These are phyloP conservation scores for Bombus fervidus DNA, from an alignment of 1,140 invertebrate genomes.

Conservation along the genomic window DNA sequence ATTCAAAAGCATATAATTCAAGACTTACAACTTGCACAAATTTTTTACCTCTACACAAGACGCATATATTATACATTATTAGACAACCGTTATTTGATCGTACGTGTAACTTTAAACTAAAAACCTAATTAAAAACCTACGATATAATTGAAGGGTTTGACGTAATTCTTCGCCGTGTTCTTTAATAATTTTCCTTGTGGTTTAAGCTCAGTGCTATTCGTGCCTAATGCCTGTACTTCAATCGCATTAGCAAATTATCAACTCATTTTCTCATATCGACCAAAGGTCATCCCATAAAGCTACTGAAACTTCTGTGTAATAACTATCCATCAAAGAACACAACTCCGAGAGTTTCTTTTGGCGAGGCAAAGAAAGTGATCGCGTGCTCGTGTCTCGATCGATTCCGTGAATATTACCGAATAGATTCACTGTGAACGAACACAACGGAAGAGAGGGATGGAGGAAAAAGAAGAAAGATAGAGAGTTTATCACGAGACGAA, in stretches of 20 bases:
- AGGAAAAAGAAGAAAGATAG: background rate
- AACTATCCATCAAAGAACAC: background rate
- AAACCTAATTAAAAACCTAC: background rate
- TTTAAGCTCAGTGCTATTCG: background rate
- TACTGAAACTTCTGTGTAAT: background rate
- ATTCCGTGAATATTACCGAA: conserved; percentile 30
- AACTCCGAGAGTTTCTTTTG: background rate
- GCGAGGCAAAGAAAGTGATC: background rate
- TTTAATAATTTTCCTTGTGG: background rate
- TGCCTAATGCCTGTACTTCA: background rate
- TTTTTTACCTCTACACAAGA: background rate
- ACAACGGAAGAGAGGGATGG: background rate
- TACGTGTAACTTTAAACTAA: no score
- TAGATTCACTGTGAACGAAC: conserved; percentile 17
- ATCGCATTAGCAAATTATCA: background rate
- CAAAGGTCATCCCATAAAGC: background rate
- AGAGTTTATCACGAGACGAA: background rate
- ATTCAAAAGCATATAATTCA: background rate
- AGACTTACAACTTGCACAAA: no score
- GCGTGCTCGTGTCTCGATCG: conserved; percentile 11
- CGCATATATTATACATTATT: background rate
- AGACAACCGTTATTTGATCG: background rate
- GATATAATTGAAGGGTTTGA: background rate
- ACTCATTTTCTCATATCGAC: background rate
- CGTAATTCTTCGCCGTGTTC: background rate